Evolutionary conservation across 2,888 invertebrate genomes (phyloP), one percentile per base, ranked within the genome.

Genomic region (Dexiosoma caninum): DNA sequence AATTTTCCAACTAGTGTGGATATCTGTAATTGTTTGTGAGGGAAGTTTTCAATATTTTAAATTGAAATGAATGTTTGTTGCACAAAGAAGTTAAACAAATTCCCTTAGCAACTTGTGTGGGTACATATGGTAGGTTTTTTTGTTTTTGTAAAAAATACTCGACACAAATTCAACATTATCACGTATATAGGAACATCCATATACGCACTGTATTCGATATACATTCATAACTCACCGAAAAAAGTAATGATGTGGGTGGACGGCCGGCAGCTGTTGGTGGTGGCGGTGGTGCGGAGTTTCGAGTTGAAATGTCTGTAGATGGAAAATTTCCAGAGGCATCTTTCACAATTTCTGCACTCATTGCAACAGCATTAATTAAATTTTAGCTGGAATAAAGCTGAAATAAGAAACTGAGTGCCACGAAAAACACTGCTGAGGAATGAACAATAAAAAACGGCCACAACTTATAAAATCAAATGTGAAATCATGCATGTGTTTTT

Each of bases 201-300:
- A 40, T 30, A 44, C 27, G 6, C 27, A 27, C 27, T 27, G 21
- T 37, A 46, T 30, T 64, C 42, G 55, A 49, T 70, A 30, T 77
- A 57, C 64, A 64, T 49, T 64, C 49, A 70, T 77, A 70, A 80
- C 83, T 70, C 66, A 88, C 88, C 83, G 88, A 88, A 80, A 89
- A 89, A 12, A 88, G 85, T 69, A 86, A 83, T 6, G 88, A 88
- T 4, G 88, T 88, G 7, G 88, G 87, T 2, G 87, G 87, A 35
- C 87, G 84, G 2, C 87, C 88, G 0, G 87, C 88, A 16, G 89
- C 86, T 42, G 88, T 87, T 19, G 88, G 85, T 7, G 88, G 87
- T 3, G 88, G 85, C 5, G 85, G 84, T 40, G 86, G 84, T 40
- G 69, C 66, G 35, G 23, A 75, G 32, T 60, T 42, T 49, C 35